These are phyloP conservation scores for Urocitellus parryii DNA, from an alignment of 2,113 vertebrate genomes.

Conservation along the genomic window DNA sequence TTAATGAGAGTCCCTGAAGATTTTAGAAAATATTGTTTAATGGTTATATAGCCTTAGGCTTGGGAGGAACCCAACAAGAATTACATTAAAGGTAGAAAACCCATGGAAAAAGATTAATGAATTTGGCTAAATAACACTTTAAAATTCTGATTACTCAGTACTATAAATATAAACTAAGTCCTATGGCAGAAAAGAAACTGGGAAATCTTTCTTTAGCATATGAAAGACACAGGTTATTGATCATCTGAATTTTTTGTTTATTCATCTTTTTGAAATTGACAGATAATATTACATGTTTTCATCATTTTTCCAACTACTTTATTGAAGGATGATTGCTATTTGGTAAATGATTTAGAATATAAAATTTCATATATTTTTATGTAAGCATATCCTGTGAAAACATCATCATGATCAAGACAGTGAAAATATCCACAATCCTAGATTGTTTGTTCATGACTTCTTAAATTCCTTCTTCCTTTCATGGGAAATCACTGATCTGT, in stretches of 20 bases:
- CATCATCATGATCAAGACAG: neutral
- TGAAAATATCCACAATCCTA: neutral
- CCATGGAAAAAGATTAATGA: neutral
- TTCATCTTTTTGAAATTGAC: neutral
- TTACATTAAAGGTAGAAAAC: neutral
- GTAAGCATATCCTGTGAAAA: neutral
- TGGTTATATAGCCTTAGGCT: neutral
- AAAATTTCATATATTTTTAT: neutral
- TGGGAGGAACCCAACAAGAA: neutral
- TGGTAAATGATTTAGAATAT: neutral
- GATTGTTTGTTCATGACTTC: neutral
- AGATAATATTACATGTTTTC: neutral
- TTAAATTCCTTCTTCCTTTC: neutral
- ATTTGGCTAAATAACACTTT: constrained; percentile 2
- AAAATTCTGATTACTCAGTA: constrained; percentile 2
- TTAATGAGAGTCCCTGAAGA: neutral
- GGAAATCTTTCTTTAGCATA: neutral
- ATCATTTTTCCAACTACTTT: neutral
- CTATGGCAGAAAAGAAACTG: constrained; percentile 16
- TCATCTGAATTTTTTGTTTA: neutral
- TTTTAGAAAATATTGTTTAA: constrained; percentile 45
- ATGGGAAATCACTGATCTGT: neutral
- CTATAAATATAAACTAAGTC: neutral
- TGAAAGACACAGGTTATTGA: neutral
- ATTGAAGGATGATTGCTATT: neutral